Conservation (phyloP, 2,113 vertebrate genomes). For the Paramormyrops kingsleyae region DNA sequence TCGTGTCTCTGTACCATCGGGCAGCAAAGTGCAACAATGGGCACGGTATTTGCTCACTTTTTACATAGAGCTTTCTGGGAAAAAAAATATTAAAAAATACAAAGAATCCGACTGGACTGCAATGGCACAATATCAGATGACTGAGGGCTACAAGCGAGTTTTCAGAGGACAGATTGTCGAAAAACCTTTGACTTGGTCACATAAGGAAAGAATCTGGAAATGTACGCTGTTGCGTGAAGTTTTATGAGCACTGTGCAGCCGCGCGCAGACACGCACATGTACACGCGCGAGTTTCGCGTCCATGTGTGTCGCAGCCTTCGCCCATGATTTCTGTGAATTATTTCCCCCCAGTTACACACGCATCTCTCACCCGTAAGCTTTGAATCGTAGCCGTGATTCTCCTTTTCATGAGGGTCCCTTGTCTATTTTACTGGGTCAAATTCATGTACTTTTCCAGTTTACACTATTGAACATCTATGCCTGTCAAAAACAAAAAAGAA, state of each 20-base stretch:
- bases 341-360: background rate
- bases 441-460: background rate
- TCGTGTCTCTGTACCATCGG: background rate
- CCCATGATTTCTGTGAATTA: background rate
- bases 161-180: background rate
- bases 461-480: background rate
- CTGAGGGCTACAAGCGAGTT: background rate
- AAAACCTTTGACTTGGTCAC: background rate
- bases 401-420: background rate
- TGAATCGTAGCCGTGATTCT: background rate
- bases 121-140: background rate
- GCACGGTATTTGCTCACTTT: background rate
- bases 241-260: background rate
- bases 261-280: no score
- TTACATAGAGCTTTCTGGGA: background rate
- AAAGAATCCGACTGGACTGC: background rate
- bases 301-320: background rate
- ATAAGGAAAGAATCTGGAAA: background rate
- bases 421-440: background rate
- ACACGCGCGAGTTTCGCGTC: background rate
- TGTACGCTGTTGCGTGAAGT: background rate
- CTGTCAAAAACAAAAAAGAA: background rate
- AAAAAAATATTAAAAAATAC: no score
- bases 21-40: background rate
- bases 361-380: background rate